A percentile compares a stretch with the other conserved stretches of the same genome.
Conservation (phyloP, 2,888 invertebrate species). For the Nemapogon koenigi region DNA sequence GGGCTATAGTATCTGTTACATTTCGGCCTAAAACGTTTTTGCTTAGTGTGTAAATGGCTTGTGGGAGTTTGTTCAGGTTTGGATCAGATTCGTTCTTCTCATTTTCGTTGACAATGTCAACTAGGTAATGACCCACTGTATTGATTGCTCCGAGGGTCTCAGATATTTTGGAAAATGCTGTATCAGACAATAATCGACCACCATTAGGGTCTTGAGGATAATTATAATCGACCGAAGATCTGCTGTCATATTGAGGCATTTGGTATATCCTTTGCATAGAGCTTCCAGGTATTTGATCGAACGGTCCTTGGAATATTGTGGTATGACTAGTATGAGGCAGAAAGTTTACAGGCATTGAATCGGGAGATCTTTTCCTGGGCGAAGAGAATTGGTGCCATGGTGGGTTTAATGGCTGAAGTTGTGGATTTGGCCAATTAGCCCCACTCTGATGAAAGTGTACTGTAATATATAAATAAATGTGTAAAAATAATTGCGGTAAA, state of each 20-base stretch:
- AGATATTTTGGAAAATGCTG: constrained; percentile 68
- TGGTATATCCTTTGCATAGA: constrained; percentile 12
- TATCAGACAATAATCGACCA: constrained; percentile 64
- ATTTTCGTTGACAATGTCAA: constrained; percentile 73
- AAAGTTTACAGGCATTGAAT: constrained; percentile 21
- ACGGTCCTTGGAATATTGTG: background rate
- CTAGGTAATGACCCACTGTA: constrained; percentile 84
- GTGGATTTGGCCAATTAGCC: constrained; percentile 32
- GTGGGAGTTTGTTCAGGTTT: constrained; percentile 62
- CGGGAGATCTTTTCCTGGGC: constrained; percentile 49
- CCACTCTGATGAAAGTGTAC: constrained; percentile 35
- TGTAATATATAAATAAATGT: constrained; percentile 24
- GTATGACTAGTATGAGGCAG: too few species aligned
- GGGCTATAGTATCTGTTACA: constrained; percentile 81
- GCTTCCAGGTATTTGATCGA: too few species aligned
- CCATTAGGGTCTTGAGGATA: constrained; percentile 38
- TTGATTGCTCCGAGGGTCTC: constrained; percentile 81
- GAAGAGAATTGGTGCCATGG: constrained; percentile 49
- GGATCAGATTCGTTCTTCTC: constrained; percentile 49
- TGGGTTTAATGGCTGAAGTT: constrained; percentile 34
- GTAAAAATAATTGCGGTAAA: background rate
- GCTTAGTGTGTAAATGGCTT: constrained; percentile 80
- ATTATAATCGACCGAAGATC: constrained; percentile 29
- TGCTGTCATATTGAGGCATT: constrained; percentile 29
- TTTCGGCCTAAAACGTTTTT: constrained; percentile 78